Base-by-base conservation (phyloP, 2,113 vertebrate species). In the Thermophis baileyi region DNA sequence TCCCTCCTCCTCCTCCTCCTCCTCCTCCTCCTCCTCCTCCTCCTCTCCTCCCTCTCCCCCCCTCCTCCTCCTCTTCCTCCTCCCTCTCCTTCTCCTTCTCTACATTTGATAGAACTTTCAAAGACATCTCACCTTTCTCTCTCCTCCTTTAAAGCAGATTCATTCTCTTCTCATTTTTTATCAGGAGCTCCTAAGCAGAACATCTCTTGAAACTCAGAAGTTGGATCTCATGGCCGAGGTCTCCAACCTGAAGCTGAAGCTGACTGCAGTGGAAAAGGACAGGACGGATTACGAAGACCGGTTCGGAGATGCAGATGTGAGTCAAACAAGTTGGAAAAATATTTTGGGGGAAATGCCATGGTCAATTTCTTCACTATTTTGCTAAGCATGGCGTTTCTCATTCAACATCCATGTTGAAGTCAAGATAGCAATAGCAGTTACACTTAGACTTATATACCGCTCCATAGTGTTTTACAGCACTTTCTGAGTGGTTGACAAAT, bases 201-300 rank as follows among this genome's bases (percentile, higher is more conserved):
- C 98, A 5, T 96, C 99, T 6, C 97, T 99, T 92, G 99, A 99
- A 97, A 99, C 97, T 85, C 99, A 99, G 97, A 99, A 99, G 95
- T 93, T 99, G 89, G 99, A 99, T 53, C 98, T 99, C 90, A 98
- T 99, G 97, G 98, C 99, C 24, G 99, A 99, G 96, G 95, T 99
- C 95, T 99, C 99, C 93, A 99, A 98, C 95, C 96, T 99, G 90
- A 99, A 99, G 97, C 97, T 99, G 93, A 99, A 99, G 93, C 97
- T 99, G 94, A 98, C 98, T 0, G 94, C 98, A 54, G 96, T 99
- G 50, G 98, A 99, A 93, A 99, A 99, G 95, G 98, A 99, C 91
- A 97, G 98, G 86, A 91, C 98, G 88, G 98, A 99, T 95, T 99
- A 97, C 93, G 98, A 99, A 95, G 98, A 99, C 4, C 96, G 98